These are phyloP conservation scores for Leptopilina boulardi DNA, from an alignment of 1,140 invertebrate species.

Conservation along the genomic window DNA sequence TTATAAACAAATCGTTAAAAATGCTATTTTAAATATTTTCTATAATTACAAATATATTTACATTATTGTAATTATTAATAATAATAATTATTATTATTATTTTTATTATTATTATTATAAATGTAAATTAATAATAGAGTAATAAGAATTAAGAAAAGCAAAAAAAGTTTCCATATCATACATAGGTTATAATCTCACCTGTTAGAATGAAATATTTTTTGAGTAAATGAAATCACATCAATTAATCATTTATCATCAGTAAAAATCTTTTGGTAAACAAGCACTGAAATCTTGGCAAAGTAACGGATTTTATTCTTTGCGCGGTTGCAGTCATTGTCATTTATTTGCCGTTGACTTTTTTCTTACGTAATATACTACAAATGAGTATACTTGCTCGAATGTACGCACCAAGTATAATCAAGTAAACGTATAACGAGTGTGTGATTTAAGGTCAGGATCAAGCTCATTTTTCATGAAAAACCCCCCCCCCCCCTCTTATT, in stretches of 20 bases:
- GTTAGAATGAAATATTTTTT: background rate
- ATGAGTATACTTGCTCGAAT: background rate
- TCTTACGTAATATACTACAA: constrained; percentile 6
- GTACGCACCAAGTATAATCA: constrained; percentile 14
- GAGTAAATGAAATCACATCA: background rate
- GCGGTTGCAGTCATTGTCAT: constrained; percentile 10
- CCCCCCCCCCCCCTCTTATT: too few species aligned
- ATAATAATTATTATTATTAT: too few species aligned
- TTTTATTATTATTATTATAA: too few species aligned
- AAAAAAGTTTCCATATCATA: too few species aligned
- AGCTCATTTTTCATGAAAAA: constrained; percentile 8
- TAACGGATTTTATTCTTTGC: constrained; percentile 26
- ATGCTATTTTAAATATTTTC: background rate
- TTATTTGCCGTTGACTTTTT: constrained; percentile 28
- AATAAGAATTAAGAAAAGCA: too few species aligned
- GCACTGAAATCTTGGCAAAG: background rate
- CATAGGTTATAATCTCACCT: too few species aligned
- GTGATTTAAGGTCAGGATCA: constrained; percentile 28
- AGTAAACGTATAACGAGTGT: background rate
- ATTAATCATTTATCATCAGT: background rate
- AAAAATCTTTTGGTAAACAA: background rate
- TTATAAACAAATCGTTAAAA: background rate
- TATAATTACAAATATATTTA: too few species aligned
- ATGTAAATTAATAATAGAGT: too few species aligned
- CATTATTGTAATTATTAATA: too few species aligned